Evolutionary conservation across 2,888 invertebrate genomes (phyloP).

Genomic region (Acronicta psi): DNA sequence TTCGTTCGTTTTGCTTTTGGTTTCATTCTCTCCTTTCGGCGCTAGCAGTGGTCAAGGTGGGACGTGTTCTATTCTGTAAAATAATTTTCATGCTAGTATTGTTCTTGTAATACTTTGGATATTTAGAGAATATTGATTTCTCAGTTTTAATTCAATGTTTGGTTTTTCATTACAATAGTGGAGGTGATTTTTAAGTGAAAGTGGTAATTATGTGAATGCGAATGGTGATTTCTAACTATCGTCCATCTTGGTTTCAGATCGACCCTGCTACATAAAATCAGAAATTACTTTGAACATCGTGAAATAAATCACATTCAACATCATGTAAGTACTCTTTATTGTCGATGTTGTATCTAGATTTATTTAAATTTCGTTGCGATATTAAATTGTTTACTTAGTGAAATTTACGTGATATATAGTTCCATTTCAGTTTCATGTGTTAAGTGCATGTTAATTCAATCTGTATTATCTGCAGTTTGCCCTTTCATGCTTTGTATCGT

Average conservation of each 20-base stretch:
- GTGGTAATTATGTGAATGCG: neutral
- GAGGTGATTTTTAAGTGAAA: neutral
- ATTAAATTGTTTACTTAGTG: no score
- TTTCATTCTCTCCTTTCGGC: constrained; percentile 55
- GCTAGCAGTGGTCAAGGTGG: constrained; percentile 84
- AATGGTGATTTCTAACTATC: constrained; percentile 22
- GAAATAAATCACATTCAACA: constrained; percentile 57
- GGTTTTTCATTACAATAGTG: no score
- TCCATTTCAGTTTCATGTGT: no score
- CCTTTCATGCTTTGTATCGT: no score
- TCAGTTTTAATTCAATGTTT: no score
- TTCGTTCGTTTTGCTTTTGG: neutral
- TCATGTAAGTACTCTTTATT: constrained; percentile 75
- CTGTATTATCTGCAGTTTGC: no score
- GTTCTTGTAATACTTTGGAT: no score
- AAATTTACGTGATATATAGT: no score
- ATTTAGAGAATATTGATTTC: no score
- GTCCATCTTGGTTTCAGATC: constrained; percentile 73
- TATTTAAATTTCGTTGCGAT: constrained; percentile 8
- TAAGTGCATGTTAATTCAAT: no score
- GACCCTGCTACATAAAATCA: constrained; percentile 79
- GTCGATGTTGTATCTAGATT: neutral
- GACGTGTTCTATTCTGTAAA: constrained; percentile 64
- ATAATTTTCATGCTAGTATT: no score
- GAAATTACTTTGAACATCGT: constrained; percentile 70